Evolutionary conservation across 2,888 invertebrate species (phyloP).

Genomic region (Lepidonotus clava): DNA sequence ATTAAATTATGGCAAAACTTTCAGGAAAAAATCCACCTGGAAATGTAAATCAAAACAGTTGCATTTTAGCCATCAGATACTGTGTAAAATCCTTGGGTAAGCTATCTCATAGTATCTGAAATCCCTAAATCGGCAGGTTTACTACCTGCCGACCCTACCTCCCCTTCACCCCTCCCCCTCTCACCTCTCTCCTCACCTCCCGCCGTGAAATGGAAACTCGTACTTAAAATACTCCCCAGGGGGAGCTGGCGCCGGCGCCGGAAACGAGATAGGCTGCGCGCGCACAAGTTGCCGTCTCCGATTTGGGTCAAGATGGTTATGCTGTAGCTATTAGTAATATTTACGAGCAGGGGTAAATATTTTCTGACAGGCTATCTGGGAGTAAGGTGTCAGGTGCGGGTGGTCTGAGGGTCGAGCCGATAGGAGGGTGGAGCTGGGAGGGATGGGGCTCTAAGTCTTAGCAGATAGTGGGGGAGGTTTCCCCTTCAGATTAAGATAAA

Average conservation of each 20-base stretch:
- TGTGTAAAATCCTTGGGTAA: no score
- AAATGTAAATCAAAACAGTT: no score
- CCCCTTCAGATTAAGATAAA: conserved; percentile 18
- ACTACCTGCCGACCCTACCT: background rate
- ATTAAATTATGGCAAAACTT: no score
- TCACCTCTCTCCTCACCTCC: background rate
- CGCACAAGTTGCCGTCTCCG: conserved; percentile 43
- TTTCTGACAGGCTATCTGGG: conserved; percentile 39
- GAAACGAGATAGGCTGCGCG: conserved; percentile 13
- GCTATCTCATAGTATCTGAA: no score
- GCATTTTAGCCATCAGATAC: no score
- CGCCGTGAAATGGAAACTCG: conserved; percentile 12
- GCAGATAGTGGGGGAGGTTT: conserved; percentile 1
- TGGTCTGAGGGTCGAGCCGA: background rate
- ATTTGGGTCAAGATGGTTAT: conserved; percentile 43
- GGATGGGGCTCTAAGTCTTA: background rate
- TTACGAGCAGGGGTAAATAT: conserved; percentile 28
- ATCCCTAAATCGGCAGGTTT: no score
- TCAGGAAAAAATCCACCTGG: no score
- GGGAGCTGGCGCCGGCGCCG: background rate
- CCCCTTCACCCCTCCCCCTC: background rate
- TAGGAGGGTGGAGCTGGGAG: background rate
- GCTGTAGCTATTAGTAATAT: conserved; percentile 48
- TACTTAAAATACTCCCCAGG: conserved; percentile 49
- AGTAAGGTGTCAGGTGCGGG: conserved; percentile 29